A percentile compares a stretch with the other conserved stretches of the same genome.
These are phyloP conservation scores for Sus scrofa DNA, from an alignment of 2,113 vertebrate species.

Conservation along the genomic window T2T-Sscrofa CM000829.6:68286001-68286500, in stretches of 20 bases:
- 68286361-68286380: slow-evolving; percentile 56
- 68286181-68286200: background rate
- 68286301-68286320: slow-evolving; percentile 22
- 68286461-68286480: background rate
- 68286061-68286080: background rate
- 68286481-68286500: background rate
- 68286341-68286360: slow-evolving; percentile 57
- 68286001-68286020: background rate
- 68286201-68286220: background rate
- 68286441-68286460: background rate
- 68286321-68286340: slow-evolving; percentile 71
- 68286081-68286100: background rate
- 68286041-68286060: background rate
- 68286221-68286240: background rate
- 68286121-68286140: background rate
- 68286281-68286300: slow-evolving; percentile 59
- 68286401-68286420: background rate
- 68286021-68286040: background rate
- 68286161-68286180: background rate
- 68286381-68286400: background rate
- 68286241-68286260: background rate
- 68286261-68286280: slow-evolving; percentile 15
- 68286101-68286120: background rate
- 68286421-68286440: background rate
- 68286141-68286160: slow-evolving; percentile 5